Evolutionary conservation across 2,797 vertebrate species (phyloP).

Genomic region (Pteronotus mesoamericanus): DNA sequence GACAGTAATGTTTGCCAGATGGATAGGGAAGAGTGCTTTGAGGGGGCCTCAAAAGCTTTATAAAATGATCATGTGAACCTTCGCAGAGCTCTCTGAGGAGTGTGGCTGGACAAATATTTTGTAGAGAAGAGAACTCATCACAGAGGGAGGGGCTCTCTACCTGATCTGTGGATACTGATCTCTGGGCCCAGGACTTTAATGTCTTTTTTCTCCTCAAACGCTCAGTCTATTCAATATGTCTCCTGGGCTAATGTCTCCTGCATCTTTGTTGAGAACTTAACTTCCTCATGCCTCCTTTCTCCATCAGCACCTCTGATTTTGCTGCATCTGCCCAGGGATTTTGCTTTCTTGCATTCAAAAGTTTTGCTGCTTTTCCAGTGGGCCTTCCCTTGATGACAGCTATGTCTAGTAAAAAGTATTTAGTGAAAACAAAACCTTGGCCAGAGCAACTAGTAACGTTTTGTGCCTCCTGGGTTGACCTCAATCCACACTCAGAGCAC

Average conservation of each 20-base stretch:
- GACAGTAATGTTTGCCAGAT: conserved; percentile 52
- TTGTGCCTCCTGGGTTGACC: background rate
- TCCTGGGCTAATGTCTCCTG: conserved; percentile 59
- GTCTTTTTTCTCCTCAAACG: background rate
- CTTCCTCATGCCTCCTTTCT: conserved; percentile 34
- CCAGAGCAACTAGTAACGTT: background rate
- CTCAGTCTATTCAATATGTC: conserved; percentile 18
- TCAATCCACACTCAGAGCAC: background rate
- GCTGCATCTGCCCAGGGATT: conserved; percentile 28
- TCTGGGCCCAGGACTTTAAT: background rate
- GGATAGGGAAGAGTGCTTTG: background rate
- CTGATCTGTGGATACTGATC: background rate
- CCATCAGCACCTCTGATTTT: conserved; percentile 4
- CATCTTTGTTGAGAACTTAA: conserved; percentile 55
- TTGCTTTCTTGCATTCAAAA: conserved; percentile 58
- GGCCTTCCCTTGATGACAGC: background rate
- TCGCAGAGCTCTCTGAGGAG: background rate
- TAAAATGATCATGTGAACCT: background rate
- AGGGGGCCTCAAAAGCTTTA: background rate
- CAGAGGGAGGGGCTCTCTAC: background rate
- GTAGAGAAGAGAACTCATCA: background rate
- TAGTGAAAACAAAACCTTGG: background rate
- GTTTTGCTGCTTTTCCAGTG: conserved; percentile 53
- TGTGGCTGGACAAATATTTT: background rate
- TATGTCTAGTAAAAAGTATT: background rate